Evolutionary conservation across 2,888 invertebrate genomes (phyloP), one percentile per base, ranked within the genome.

Genomic region (Dryobota labecula): DNA sequence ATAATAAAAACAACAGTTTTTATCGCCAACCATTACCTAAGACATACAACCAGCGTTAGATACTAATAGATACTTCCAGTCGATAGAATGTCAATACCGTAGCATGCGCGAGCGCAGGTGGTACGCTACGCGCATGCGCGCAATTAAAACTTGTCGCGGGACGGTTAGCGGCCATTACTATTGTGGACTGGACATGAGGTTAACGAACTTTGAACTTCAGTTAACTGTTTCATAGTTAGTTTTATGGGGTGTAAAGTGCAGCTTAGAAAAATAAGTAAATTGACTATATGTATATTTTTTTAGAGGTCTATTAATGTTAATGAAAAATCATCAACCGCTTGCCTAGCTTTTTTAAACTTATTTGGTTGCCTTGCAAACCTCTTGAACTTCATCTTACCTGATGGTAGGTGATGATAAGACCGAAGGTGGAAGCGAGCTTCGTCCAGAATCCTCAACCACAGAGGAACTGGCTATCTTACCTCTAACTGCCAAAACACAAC

Each of bases 121-220:
- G 75, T 64, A 47, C 45, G 83, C 66, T 71, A 72, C 65, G 86
- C 82, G 83, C 83, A 78, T 72, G 81, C 76, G 78, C 62, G 86
- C 83, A 90, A 89, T 90, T 90, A 90, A 84, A 87, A 83, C 82
- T 82, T 88, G 90, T 89, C 89, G 85, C 83, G 71, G 13, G 61
- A 81, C 83, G 79, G 83, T 84, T 86, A 78, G 24, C 43, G 54
- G 61, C 65, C 76, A 80, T 80, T 66, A 69, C 84, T 24, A 69
- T 60, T 80, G 62, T 65, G 49, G 67, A 47, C 45, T 67, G 43
- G 65, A 41, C 27, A 47, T 54, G 24, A 57, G 70, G 60, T 75
- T 53, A 65, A 65, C 58, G 81, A 81, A 76, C 80, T 80, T 81
- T 80, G 80, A 64, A 75, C 82, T 80, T 80, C 43, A 80, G 41